Base-by-base conservation (phyloP, 2,113 vertebrate genomes). In the Protobothrops mucrosquamatus region DNA sequence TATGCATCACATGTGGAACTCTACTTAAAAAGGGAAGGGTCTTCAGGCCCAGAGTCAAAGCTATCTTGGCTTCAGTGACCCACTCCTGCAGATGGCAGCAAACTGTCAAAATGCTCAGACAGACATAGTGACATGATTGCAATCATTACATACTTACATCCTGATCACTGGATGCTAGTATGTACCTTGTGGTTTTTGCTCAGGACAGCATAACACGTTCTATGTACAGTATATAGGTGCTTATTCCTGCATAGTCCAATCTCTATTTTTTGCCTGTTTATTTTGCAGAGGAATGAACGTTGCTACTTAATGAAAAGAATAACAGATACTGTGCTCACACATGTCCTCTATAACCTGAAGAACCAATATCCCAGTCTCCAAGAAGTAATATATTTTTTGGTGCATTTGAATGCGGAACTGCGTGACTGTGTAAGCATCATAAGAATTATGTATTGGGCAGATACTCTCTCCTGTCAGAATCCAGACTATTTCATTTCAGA, bases 271-370 rank as follows among this genome's bases (percentile, higher is more conserved):
- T 59, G 87, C 52, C 52, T 18, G 91, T 93, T 61, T 52, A 24
- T n/a, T 90, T 91, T 89, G 0, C 12, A 98, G 98, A 89, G 88
- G 43, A 96, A 51, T 34, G 96, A 97, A 26, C 96, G 3, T 64
- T 98, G 98, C 96, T 98, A 98, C 39, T 22, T 98, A 95, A 98
- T 98, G 96, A 98, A 97, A 92, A 97, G 96, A 52, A 96, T 98
- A 92, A 95, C 96, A 12, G 96, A 98, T 61, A 96, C 97, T 0
- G 88, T 97, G 61, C 89, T 98, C 59, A 85, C 95, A 64, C 96
- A 98, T 14, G 97, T 98, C 34, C 96, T 98, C 6, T 96, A 96
- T 0, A 2, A 91, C 0, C 74, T 52, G 1, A 94, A 96, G 55
- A 88, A 89, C 6, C 94, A 91, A 92, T 96, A 98, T 92, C 96